These are phyloP conservation scores for Donacobius atricapilla DNA, from an alignment of 2,113 vertebrate genomes.

Conservation along the genomic window DNA sequence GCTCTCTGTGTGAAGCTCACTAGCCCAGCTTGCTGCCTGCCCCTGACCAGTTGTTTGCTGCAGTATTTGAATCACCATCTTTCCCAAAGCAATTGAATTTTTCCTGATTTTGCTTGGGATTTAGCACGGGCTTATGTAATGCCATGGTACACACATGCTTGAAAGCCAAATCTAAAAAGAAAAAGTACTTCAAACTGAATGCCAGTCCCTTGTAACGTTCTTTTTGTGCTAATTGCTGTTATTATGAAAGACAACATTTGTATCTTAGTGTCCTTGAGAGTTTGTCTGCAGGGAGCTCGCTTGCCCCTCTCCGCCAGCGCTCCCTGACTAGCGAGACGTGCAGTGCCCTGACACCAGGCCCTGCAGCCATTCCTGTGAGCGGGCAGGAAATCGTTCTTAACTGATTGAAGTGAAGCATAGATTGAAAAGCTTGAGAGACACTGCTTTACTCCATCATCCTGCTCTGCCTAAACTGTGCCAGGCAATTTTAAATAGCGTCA, in stretches of 20 bases:
- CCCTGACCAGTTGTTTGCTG: neutral
- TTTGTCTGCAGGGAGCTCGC: neutral
- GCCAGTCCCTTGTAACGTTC: neutral
- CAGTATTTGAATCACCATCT: neutral
- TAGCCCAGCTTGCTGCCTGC: neutral
- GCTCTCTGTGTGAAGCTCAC: rapidly evolving
- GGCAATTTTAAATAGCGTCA: neutral
- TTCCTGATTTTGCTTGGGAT: neutral
- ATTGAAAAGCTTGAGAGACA: constrained; percentile 12
- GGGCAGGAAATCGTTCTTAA: constrained; percentile 43
- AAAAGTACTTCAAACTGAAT: neutral
- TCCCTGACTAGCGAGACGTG: neutral
- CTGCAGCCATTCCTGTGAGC: constrained; percentile 40
- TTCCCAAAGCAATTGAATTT: neutral
- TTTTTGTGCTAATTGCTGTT: constrained; percentile 4
- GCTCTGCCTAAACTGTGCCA: neutral
- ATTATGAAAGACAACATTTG: constrained; percentile 2
- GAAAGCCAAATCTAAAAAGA: neutral
- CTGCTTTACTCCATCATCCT: neutral
- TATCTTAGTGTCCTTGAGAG: neutral
- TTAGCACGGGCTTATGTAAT: neutral
- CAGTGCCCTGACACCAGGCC: neutral
- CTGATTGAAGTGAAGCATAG: constrained; percentile 20
- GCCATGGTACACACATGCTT: neutral
- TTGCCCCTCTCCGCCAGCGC: neutral